A percentile compares a stretch with the other conserved stretches of the same genome.
Evolutionary conservation across 1,140 invertebrate species (phyloP).

Genomic region (Cylas formicarius): DNA sequence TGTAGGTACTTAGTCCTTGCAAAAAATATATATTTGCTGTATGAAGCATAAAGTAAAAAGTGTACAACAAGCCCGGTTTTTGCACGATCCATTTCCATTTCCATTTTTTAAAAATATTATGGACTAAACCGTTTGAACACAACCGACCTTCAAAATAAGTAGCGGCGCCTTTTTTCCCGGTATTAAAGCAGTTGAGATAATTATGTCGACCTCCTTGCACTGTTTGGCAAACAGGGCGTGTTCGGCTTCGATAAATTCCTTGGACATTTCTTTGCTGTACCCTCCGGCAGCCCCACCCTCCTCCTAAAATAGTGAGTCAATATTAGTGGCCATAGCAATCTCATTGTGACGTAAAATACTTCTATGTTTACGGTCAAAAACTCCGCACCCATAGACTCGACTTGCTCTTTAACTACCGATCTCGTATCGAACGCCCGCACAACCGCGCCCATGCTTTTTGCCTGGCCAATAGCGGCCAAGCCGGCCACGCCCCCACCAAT

Average conservation of each 20-base stretch:
- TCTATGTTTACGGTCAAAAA: constrained; percentile 72
- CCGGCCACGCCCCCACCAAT: constrained; percentile 87
- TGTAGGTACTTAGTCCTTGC: too few relatives aligned
- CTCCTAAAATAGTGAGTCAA: constrained; percentile 50
- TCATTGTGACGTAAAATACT: too few relatives aligned
- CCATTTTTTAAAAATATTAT: too few relatives aligned
- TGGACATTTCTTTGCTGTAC: constrained; percentile 87
- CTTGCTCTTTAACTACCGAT: constrained; percentile 80
- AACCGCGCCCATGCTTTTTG: constrained; percentile 82
- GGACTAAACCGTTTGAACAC: too few relatives aligned
- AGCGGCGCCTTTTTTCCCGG: constrained; percentile 81
- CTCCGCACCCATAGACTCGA: constrained; percentile 81
- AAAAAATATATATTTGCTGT: too few relatives aligned
- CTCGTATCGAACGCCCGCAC: constrained; percentile 83
- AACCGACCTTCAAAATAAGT: constrained; percentile 68
- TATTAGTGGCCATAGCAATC: too few relatives aligned
- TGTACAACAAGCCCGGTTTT: too few relatives aligned
- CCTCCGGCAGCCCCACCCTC: constrained; percentile 77
- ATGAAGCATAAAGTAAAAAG: too few relatives aligned
- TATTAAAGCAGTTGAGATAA: constrained; percentile 83
- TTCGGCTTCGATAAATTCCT: constrained; percentile 81
- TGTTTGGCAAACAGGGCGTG: constrained; percentile 81
- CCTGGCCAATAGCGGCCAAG: constrained; percentile 75
- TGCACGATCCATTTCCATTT: too few relatives aligned
- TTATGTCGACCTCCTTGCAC: constrained; percentile 70